phyloP scores from a whole-genome alignment of 92 coral and sea anemone species.

The Zoanthus sociatus region DNA sequence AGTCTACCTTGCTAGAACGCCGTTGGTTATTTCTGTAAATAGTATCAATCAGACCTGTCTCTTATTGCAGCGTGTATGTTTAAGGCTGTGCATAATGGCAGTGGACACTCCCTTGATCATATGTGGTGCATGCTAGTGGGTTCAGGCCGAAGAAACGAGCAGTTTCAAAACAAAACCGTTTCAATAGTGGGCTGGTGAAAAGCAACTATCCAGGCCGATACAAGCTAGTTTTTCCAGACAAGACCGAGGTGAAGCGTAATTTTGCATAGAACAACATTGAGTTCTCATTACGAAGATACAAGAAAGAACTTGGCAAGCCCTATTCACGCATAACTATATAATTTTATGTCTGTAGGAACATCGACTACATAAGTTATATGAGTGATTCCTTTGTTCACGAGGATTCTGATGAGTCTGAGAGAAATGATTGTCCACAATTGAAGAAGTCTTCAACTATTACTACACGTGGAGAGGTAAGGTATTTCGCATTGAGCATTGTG shows the following conservation, averaged over 20 bases:
- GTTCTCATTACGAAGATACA: conserved; percentile 49
- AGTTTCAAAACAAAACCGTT: conserved; percentile 46
- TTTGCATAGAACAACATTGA: conserved; percentile 43
- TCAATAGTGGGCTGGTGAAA: conserved; percentile 48
- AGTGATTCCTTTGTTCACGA: conserved; percentile 12
- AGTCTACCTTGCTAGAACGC: no score
- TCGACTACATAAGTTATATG: conserved; percentile 50
- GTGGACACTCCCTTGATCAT: no score
- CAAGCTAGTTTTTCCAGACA: conserved; percentile 61
- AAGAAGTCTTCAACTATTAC: no score
- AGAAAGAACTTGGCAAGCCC: conserved; percentile 62
- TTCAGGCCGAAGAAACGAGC: neutral
- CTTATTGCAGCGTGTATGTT: no score
- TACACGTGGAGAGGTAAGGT: no score
- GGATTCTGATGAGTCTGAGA: no score
- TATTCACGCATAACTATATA: conserved; percentile 45
- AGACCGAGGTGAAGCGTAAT: conserved; percentile 45
- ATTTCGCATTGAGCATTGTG: no score
- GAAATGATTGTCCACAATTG: no score
- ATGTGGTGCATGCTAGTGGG: no score
- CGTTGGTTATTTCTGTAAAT: no score
- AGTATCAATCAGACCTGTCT: no score
- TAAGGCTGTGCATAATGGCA: no score
- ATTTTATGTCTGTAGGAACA: conserved; percentile 38
- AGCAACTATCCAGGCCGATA: conserved; percentile 34